Conservation (phyloP, 2,797 vertebrate genomes). For the Meriones psammophilus region DNA sequence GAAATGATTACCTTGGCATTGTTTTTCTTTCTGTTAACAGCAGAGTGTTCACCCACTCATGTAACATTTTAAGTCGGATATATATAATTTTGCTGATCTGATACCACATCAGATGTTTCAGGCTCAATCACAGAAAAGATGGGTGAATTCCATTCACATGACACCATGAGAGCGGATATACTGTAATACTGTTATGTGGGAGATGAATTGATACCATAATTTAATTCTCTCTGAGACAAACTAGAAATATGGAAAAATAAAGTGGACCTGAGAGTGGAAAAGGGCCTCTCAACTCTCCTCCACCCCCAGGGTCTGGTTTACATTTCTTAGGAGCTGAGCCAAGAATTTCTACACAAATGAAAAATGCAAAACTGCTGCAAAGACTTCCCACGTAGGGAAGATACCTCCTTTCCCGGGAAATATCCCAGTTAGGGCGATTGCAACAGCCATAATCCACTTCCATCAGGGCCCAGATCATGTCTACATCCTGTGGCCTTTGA, state of each 20-base stretch:
- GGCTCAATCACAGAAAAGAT: neutral
- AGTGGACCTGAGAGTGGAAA: neutral
- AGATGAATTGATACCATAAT: neutral
- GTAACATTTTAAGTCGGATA: neutral
- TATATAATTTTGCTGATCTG: neutral
- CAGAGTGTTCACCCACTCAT: neutral
- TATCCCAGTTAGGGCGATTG: neutral
- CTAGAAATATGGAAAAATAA: neutral
- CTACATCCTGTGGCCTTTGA: neutral
- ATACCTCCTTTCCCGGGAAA: neutral
- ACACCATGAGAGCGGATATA: neutral
- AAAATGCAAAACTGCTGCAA: neutral
- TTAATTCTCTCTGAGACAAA: neutral
- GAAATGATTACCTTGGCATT: neutral
- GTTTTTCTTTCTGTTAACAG: neutral
- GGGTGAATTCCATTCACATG: neutral
- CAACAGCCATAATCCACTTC: neutral
- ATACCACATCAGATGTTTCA: neutral
- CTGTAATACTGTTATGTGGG: neutral
- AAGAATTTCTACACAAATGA: neutral
- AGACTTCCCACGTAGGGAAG: neutral
- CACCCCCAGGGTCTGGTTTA: neutral
- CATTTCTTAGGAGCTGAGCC: neutral
- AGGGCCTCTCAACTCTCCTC: neutral
- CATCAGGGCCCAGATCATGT: neutral